Evolutionary conservation across 2,113 vertebrate genomes (phyloP), one percentile per base, ranked within the genome.

Genomic region (Procapra przewalskii): DNA sequence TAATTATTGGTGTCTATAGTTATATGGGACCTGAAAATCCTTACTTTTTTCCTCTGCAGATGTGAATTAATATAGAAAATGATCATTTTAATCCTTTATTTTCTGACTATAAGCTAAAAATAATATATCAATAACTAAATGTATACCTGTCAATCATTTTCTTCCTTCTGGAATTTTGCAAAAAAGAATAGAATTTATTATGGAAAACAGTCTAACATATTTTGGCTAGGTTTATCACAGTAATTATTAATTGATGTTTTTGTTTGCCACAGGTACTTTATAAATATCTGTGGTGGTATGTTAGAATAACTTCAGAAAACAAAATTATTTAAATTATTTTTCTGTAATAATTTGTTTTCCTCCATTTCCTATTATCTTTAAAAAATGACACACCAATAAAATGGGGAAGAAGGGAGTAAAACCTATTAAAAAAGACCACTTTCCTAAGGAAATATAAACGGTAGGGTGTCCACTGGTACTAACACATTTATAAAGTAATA

Each of bases 101-200:
- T 98, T 86, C 84, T 83, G 29, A 82, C 25, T 81, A 7, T 48
- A 87, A 80, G 31, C 36, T 67, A 92, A 96, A 54, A 85, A 62
- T 96, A 98, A 21, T 87, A 87, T 27, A 0, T 60, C 11, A 81
- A 57, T 94, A 88, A 80, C 85, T 97, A 92, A 75, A 81, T 98
- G 40, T 97, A 57, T 93, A 86, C 52, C 40, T 95, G 54, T 91
- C 75, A 82, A 31, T 98, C 25, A 93, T 87, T 96, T 95, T 89
- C 48, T 97, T 98, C 80, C 88, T 96, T 97, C 96, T 97, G 92
- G 64, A 97, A 97, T 77, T 95, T 93, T 83, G 62, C 81, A 95
- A 96, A 80, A 36, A 96, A 55, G 52, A 86, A 89, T 96, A 91
- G 77, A 96, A 96, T 97, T 91, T 83, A 14, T 94, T 94, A 11